These are phyloP conservation scores for Ryuthela nishihirai DNA, from an alignment of 2,888 invertebrate species.

Conservation along the genomic window DNA sequence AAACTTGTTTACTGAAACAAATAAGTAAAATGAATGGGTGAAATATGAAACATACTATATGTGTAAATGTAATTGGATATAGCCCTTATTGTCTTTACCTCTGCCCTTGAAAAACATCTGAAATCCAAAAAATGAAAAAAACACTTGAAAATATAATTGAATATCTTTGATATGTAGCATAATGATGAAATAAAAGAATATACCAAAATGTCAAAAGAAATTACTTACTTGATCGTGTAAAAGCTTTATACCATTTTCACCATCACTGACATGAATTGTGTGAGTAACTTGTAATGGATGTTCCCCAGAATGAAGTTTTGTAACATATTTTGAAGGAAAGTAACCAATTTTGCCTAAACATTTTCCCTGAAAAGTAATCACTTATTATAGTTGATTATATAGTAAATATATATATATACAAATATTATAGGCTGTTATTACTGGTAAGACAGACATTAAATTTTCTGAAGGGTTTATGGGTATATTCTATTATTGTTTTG, in stretches of 20 bases:
- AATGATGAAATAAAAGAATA: too few species aligned
- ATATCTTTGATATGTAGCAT: too few species aligned
- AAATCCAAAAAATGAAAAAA: too few species aligned
- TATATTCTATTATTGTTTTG: neutral
- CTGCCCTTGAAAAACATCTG: too few species aligned
- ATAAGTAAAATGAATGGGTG: too few species aligned
- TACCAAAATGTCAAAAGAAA: too few species aligned
- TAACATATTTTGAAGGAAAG: slow-evolving; percentile 93
- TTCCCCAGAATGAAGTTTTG: slow-evolving; percentile 83
- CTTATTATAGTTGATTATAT: neutral
- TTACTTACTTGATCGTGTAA: slow-evolving; percentile 72
- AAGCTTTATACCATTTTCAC: slow-evolving; percentile 70
- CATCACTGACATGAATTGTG: slow-evolving; percentile 80
- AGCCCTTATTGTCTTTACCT: too few species aligned
- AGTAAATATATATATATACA: neutral
- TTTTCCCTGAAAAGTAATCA: slow-evolving; percentile 63
- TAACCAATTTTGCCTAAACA: slow-evolving; percentile 85
- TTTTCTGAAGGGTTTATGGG: too few species aligned
- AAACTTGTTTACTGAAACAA: too few species aligned
- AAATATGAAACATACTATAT: too few species aligned
- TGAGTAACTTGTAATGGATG: slow-evolving; percentile 83
- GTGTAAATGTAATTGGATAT: too few species aligned
- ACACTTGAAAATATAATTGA: too few species aligned
- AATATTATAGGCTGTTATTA: neutral
- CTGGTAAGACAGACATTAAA: neutral